A percentile compares a stretch with the other conserved stretches of the same genome.
Evolutionary conservation across 2,888 invertebrate species (phyloP).

Genomic region (Noctua pronuba): DNA sequence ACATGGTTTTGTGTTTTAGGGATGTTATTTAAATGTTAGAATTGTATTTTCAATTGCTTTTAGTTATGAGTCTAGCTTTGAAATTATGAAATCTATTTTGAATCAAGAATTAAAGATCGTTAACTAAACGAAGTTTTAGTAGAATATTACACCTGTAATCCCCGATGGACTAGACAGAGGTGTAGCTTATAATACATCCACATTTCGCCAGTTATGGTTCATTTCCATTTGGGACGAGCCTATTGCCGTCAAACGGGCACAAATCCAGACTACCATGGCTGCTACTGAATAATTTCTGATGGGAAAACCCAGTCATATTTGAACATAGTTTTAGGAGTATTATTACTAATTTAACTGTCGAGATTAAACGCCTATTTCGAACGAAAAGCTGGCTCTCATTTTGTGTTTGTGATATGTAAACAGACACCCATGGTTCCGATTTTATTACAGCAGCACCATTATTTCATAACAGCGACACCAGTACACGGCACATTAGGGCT

Average conservation of each 20-base stretch:
- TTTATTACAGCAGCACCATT: no score
- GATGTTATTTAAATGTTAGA: slow-evolving; percentile 26
- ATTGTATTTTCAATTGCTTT: neutral
- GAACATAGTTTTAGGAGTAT: neutral
- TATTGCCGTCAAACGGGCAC: neutral
- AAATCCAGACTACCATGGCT: neutral
- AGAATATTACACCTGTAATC: neutral
- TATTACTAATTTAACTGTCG: neutral
- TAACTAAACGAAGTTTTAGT: neutral
- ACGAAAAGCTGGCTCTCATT: slow-evolving; percentile 10
- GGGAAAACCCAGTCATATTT: neutral
- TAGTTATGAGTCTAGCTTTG: neutral
- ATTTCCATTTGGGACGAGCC: neutral
- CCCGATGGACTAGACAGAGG: neutral
- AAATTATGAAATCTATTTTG: neutral
- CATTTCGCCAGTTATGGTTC: neutral
- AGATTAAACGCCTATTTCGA: neutral
- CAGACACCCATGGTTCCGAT: slow-evolving; percentile 13
- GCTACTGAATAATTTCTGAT: neutral
- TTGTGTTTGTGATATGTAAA: slow-evolving; percentile 16
- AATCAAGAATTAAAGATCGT: neutral
- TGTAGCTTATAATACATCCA: neutral
- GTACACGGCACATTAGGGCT: slow-evolving; percentile 6
- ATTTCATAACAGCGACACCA: slow-evolving; percentile 8
- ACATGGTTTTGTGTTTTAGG: slow-evolving; percentile 48